phyloP scores from a whole-genome alignment of 2,888 invertebrate genomes.

The Pachliopta kotzebuea region DNA sequence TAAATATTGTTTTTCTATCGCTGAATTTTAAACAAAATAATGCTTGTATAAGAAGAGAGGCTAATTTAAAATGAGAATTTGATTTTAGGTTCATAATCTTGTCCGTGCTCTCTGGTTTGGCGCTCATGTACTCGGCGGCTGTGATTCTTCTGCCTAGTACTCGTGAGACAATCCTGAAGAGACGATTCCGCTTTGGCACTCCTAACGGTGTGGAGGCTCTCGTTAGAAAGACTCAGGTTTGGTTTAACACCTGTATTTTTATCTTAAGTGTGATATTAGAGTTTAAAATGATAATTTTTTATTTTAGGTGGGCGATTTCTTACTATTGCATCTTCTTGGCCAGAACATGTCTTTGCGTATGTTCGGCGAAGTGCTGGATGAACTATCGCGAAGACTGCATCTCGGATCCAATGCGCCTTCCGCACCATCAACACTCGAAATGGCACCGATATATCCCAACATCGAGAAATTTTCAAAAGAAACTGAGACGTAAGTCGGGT shows the following conservation, averaged over 20 bases:
- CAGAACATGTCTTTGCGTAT: slow-evolving; percentile 92
- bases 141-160: slow-evolving; percentile 89
- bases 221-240: slow-evolving; percentile 89
- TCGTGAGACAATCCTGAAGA: slow-evolving; percentile 89
- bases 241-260: not conserved
- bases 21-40: too few relatives aligned
- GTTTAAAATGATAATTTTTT: not conserved
- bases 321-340: slow-evolving; percentile 89
- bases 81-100: slow-evolving; percentile 91
- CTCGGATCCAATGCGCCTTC: slow-evolving; percentile 90
- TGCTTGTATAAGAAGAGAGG: not conserved
- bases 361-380: slow-evolving; percentile 90
- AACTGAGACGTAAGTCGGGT: slow-evolving; percentile 86
- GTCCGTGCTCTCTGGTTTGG: slow-evolving; percentile 86
- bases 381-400: slow-evolving; percentile 85
- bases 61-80: too few relatives aligned
- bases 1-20: too few relatives aligned
- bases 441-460: slow-evolving; percentile 91
- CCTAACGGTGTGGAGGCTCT: slow-evolving; percentile 87
- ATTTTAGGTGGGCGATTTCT: slow-evolving; percentile 91
- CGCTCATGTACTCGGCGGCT: slow-evolving; percentile 90
- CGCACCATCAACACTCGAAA: slow-evolving; percentile 92
- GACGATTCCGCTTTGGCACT: slow-evolving; percentile 89
- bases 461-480: slow-evolving; percentile 90
- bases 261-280: not conserved